Conservation (phyloP, 2,888 invertebrate species). For the Pollenia labialis region DNA sequence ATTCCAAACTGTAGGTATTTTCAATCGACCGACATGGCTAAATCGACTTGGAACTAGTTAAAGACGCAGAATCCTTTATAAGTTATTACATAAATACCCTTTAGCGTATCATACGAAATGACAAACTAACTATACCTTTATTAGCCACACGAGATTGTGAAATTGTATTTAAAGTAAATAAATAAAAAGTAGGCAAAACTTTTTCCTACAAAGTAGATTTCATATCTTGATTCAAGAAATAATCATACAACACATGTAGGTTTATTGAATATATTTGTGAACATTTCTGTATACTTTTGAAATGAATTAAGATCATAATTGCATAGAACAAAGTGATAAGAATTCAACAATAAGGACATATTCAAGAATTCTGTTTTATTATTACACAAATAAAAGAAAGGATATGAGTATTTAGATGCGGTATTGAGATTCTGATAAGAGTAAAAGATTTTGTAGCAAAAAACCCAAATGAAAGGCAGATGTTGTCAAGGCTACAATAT, state of each 20-base stretch:
- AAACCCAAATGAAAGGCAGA: constrained; percentile 1
- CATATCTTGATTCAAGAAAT: constrained; percentile 64
- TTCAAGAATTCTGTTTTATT: constrained; percentile 7
- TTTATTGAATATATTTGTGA: constrained; percentile 25
- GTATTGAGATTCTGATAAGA: constrained; percentile 18
- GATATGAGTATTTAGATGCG: constrained; percentile 28
- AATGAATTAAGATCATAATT: constrained; percentile 61
- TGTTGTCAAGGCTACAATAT: background rate
- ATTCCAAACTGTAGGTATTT: too few species aligned
- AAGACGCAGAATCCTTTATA: too few species aligned
- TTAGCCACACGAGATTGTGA: too few species aligned
- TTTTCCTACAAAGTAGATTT: constrained; percentile 30
- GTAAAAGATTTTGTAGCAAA: background rate
- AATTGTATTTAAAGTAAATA: too few species aligned
- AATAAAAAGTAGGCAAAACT: constrained; percentile 51
- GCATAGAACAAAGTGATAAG: constrained; percentile 55
- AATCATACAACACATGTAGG: constrained; percentile 38
- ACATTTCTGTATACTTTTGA: background rate
- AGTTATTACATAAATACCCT: too few species aligned
- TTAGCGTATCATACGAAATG: too few species aligned
- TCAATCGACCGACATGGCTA: too few species aligned
- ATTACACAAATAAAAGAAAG: constrained; percentile 21
- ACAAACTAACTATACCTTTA: too few species aligned
- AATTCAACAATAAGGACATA: constrained; percentile 39
- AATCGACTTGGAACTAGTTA: too few species aligned